These are phyloP conservation scores for Rhamnusium bicolor DNA, from an alignment of 2,888 invertebrate species.

Conservation along the genomic window DNA sequence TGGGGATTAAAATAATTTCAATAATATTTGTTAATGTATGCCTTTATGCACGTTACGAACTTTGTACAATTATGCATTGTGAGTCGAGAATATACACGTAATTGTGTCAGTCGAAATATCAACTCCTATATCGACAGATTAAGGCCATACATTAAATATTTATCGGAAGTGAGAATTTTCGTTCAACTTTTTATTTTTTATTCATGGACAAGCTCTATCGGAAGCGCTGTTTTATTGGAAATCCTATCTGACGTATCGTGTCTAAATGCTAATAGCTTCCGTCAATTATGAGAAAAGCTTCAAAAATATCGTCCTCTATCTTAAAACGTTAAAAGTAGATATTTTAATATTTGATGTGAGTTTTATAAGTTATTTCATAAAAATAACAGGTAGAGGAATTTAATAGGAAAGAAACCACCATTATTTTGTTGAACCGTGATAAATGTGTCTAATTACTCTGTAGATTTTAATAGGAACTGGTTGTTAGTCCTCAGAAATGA, in stretches of 20 bases:
- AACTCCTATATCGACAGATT: slow-evolving; percentile 5
- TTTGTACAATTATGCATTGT: not conserved
- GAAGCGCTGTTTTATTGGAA: slow-evolving; percentile 2
- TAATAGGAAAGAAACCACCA: no score
- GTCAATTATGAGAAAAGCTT: slow-evolving; percentile 18
- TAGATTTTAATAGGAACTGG: no score
- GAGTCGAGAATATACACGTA: not conserved
- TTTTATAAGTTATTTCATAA: not conserved
- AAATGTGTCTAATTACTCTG: no score
- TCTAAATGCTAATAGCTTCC: slow-evolving; percentile 26
- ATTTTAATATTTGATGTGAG: not conserved
- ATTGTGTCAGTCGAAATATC: not conserved
- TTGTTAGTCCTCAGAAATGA: no score
- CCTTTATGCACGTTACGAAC: not conserved
- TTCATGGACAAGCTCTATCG: slow-evolving; percentile 1
- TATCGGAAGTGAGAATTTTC: slow-evolving; percentile 8
- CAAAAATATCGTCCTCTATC: not conserved
- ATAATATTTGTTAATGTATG: not conserved
- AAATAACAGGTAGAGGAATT: no score
- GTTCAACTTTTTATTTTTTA: slow-evolving; percentile 10
- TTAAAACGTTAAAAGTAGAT: not conserved
- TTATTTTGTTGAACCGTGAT: no score
- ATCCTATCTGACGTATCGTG: slow-evolving; percentile 20
- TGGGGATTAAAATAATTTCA: not conserved
- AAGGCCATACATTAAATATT: slow-evolving; percentile 13